Evolutionary conservation across 1,140 invertebrate genomes (phyloP), one percentile per base, ranked within the genome.

Genomic region (Phortica variegata): DNA sequence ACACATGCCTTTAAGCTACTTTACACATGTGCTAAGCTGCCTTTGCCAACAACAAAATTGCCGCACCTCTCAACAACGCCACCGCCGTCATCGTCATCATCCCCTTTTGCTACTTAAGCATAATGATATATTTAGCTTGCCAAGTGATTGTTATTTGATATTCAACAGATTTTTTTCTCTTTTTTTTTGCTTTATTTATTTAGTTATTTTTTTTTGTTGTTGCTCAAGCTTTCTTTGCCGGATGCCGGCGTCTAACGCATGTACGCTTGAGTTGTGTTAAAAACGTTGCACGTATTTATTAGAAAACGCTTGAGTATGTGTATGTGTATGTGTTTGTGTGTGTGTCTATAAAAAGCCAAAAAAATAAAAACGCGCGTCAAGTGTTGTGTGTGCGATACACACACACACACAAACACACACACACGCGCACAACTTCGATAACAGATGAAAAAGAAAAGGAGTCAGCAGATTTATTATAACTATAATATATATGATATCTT

Each of bases 141-240:
- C 60, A 68, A 68, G 65, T 68, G 65, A 69, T 68, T 68, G 65
- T 68, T 68, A 68, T 68, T 68, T 69, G 65, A 68, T 68, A 68
- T 68, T 68, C 65, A 68, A 68, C 65, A 68, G 65, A 68, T 68
- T 68, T 68, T 52, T 55, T 47, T 29, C 40, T 13, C 34, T 48
- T 34, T 32, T 18, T 18, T 37, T 36, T 47, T 15, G 34, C 15
- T 36, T 20, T 36, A n/a, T n/a, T n/a, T n/a, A n/a, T n/a, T n/a
- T n/a, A n/a, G n/a, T n/a, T n/a, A n/a, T n/a, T n/a, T n/a, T n/a
- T n/a, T n/a, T n/a, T n/a, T n/a, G n/a, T n/a, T n/a, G n/a, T n/a
- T n/a, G n/a, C n/a, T n/a, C n/a, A n/a, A n/a, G n/a, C n/a, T n/a
- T n/a, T n/a, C n/a, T n/a, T n/a, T n/a, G n/a, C n/a, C n/a, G n/a